These are phyloP conservation scores for Heliconius himera DNA, from an alignment of 1,140 invertebrate species.

Conservation along the genomic window DNA sequence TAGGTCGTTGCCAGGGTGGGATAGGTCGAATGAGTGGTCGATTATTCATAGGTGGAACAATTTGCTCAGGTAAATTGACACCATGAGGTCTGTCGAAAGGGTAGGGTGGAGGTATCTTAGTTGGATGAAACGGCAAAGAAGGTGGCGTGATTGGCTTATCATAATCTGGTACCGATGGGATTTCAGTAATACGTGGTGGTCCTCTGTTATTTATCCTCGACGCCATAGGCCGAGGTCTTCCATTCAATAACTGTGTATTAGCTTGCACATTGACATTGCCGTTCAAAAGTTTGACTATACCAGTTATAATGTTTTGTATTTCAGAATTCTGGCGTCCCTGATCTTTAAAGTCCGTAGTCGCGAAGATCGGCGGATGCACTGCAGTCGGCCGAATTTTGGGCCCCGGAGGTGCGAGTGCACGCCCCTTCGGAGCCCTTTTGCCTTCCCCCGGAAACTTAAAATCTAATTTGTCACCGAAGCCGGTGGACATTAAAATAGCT, in stretches of 20 bases:
- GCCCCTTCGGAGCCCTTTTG: conserved; percentile 85
- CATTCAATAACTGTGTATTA: conserved; percentile 83
- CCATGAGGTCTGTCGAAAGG: conserved; percentile 87
- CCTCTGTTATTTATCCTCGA: conserved; percentile 94
- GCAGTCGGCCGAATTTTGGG: conserved; percentile 82
- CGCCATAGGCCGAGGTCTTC: conserved; percentile 82
- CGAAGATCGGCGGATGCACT: conserved; percentile 77
- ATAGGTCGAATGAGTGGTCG: conserved; percentile 83
- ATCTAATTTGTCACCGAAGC: conserved; percentile 68
- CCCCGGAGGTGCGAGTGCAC: conserved; percentile 83
- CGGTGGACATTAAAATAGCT: conserved; percentile 62
- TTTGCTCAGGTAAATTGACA: conserved; percentile 88
- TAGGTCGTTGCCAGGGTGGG: conserved; percentile 84
- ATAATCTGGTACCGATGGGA: conserved; percentile 87
- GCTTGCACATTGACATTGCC: conserved; percentile 92
- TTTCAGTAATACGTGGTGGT: conserved; percentile 90
- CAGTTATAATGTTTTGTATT: conserved; percentile 95
- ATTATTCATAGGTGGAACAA: conserved; percentile 84
- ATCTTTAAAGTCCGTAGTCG: conserved; percentile 69
- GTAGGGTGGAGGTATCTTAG: conserved; percentile 84
- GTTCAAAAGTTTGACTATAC: conserved; percentile 93
- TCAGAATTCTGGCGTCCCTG: conserved; percentile 86
- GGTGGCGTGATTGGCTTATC: conserved; percentile 81
- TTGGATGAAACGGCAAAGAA: conserved; percentile 62
- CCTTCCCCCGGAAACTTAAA: conserved; percentile 86